Evolutionary conservation across 2,888 invertebrate species (phyloP).

Genomic region (Podotricha telesiphe): DNA sequence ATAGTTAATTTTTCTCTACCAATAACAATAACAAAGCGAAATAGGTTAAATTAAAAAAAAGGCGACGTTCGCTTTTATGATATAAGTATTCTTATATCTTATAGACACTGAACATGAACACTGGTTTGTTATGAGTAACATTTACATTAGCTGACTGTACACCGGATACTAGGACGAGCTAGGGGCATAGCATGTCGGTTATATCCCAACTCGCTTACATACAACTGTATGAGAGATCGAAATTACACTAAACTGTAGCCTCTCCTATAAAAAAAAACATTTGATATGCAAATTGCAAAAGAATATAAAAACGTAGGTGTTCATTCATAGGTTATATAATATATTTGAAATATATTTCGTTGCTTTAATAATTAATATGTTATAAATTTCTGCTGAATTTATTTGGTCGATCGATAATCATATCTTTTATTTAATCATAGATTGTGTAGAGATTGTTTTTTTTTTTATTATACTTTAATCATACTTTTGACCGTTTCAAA

Average conservation of each 20-base stretch:
- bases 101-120: constrained; percentile 31
- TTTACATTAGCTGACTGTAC: constrained; percentile 14
- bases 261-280: not conserved
- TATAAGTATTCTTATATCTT: constrained; percentile 7
- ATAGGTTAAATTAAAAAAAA: constrained; percentile 49
- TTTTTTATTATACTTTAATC: too few relatives aligned
- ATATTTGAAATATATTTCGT: not conserved
- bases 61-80: constrained; percentile 1
- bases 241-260: not conserved
- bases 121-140: constrained; percentile 35
- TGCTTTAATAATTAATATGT: not conserved
- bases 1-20: constrained; percentile 64
- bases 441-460: too few relatives aligned
- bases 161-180: not conserved
- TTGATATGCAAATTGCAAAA: not conserved
- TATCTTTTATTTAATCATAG: not conserved
- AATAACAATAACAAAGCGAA: constrained; percentile 80
- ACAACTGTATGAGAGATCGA: not conserved
- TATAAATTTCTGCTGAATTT: not conserved
- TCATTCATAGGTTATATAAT: not conserved
- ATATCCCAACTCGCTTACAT: not conserved
- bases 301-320: constrained; percentile 8
- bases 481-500: not conserved
- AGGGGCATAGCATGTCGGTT: not conserved
- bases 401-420: not conserved